These are phyloP conservation scores for Hoplostethus mediterraneus DNA, from an alignment of 2,797 vertebrate species.

Conservation along the genomic window DNA sequence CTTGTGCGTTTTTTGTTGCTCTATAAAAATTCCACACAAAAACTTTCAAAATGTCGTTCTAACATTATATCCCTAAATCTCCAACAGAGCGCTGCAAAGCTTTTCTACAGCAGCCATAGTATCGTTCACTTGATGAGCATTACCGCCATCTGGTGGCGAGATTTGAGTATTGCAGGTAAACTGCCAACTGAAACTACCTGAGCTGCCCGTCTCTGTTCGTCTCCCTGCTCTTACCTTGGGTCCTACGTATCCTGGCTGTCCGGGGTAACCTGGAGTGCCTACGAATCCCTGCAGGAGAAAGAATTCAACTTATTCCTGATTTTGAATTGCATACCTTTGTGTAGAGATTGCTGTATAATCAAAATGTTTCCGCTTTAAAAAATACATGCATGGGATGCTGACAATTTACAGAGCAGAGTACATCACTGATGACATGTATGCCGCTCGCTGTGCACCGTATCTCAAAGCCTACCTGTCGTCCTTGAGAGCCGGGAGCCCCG, in stretches of 20 bases:
- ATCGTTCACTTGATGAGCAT: no score
- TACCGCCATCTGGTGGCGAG: constrained; percentile 33
- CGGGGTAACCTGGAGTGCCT: constrained; percentile 83
- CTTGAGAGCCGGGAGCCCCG: constrained; percentile 84
- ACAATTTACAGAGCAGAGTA: no score
- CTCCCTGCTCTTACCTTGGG: constrained; percentile 85
- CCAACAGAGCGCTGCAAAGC: no score
- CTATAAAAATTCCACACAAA: no score
- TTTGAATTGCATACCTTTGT: not conserved
- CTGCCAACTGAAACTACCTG: not conserved
- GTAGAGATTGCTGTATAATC: not conserved
- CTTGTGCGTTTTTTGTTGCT: no score
- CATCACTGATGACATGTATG: no score
- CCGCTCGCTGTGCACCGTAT: not conserved
- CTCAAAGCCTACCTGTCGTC: constrained; percentile 75
- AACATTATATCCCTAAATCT: no score
- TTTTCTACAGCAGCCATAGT: not conserved
- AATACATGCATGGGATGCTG: no score
- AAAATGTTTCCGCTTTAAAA: not conserved
- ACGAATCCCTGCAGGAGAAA: constrained; percentile 83
- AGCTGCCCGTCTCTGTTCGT: not conserved
- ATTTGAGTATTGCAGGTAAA: not conserved
- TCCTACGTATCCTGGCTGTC: constrained; percentile 85
- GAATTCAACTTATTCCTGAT: constrained; percentile 1
- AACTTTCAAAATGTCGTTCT: no score